Conservation (phyloP, 2,113 vertebrate genomes). For the Albula glossodonta region DNA sequence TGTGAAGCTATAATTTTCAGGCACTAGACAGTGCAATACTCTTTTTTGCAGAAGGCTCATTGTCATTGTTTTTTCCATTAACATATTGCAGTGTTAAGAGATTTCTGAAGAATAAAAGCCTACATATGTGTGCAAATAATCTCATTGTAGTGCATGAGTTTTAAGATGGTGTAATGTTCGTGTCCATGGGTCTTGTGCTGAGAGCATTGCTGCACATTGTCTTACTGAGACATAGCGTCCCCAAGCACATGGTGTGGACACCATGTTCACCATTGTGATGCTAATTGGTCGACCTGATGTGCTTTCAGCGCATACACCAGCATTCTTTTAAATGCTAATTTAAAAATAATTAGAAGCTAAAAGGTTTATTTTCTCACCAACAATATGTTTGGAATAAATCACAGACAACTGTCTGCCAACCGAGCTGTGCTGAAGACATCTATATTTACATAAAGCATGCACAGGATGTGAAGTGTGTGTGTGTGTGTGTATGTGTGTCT, state of each 20-base stretch:
- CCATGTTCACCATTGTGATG: constrained; percentile 31
- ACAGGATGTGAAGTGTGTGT: not conserved
- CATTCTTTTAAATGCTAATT: constrained; percentile 55
- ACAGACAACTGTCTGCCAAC: not conserved
- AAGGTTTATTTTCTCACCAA: constrained; percentile 44
- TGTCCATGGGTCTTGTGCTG: not conserved
- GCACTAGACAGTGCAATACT: not conserved
- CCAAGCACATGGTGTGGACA: not conserved
- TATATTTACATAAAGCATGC: not conserved
- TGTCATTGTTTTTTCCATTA: not conserved
- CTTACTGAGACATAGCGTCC: not conserved
- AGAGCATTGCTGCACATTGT: not conserved
- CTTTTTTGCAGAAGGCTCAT: not conserved
- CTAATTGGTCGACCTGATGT: constrained; percentile 36
- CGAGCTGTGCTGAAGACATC: not conserved
- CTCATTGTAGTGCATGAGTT: not conserved
- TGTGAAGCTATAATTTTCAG: not conserved
- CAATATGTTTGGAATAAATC: constrained; percentile 38
- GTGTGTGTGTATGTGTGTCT: not conserved
- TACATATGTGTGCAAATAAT: not conserved
- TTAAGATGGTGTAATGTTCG: not conserved
- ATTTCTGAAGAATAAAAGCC: not conserved
- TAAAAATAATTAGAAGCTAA: constrained; percentile 56
- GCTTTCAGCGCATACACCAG: constrained; percentile 37
- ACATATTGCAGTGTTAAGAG: not conserved